Evolutionary conservation across 1,140 invertebrate genomes (phyloP), one percentile per base, ranked within the genome.

Genomic region (Bombus superbus): DNA sequence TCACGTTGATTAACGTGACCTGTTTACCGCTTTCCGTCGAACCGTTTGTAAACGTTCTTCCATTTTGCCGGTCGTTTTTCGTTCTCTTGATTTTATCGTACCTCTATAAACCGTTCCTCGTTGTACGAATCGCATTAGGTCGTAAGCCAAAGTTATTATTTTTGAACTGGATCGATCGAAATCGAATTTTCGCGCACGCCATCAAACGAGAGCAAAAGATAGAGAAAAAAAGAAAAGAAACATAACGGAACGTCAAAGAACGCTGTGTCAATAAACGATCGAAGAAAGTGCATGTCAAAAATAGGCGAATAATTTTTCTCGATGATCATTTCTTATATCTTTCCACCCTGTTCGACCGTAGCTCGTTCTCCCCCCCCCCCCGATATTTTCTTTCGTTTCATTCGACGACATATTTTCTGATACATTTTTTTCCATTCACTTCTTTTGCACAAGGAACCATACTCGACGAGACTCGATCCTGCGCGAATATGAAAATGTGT

Each of bases 231-330:
- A 40, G 32, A 32, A 76, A 38, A 15, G 4, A n/a, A 64, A 64
- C 72, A 66, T 47, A 35, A 69, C 66, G 22, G 44, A 74, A 35
- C 64, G 15, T 6, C 62, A 64, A 72, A 57, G 59, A 79, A 79
- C 83, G 64, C 62, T 89, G 75, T 83, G 75, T 69, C 78, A 89
- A 90, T 89, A 90, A 89, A 87, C 81, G 64, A 87, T 85, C 81
- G 81, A 87, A 87, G 74, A 82, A 79, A 89, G 74, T 77, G 74
- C 68, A 76, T 59, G 81, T 81, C 1, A 75, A 89, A 57, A 47
- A 72, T 71, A 75, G 66, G 57, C 53, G 32, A 66, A 81, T 57
- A 15, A 62, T n/a, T 62, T 22, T 42, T n/a, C 42, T 86, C 86
- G 73, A 35, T 2, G 32, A 53, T 74, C 64, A 59, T 18, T 72